Conservation (phyloP, 1,140 invertebrate species). For the Diorhabda carinulata region DNA sequence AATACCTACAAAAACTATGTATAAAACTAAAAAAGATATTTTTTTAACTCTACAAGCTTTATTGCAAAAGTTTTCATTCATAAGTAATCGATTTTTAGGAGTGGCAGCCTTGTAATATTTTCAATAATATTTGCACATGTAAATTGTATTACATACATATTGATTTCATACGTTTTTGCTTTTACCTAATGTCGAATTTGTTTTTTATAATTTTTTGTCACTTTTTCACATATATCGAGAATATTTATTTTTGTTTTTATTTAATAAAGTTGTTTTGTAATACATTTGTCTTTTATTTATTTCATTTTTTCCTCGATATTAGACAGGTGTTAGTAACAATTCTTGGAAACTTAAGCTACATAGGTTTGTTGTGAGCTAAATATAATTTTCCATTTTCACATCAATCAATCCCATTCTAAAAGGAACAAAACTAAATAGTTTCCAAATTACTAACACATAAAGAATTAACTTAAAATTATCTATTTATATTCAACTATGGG, state of each 20-base stretch:
- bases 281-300: neutral
- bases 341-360: no score
- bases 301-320: neutral
- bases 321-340: no score
- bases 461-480: no score
- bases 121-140: neutral
- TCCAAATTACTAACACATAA: no score
- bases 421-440: no score
- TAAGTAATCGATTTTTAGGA: neutral
- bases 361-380: no score
- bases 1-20: neutral
- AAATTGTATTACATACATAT: neutral
- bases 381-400: no score
- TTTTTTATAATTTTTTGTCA: neutral
- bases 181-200: neutral
- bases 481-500: no score
- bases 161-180: neutral
- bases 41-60: neutral
- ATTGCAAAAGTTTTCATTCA: neutral
- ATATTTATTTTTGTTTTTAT: conserved; percentile 5
- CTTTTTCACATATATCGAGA: neutral
- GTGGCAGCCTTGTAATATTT: neutral
- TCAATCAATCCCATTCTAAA: no score
- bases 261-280: conserved; percentile 5
- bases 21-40: neutral